Evolutionary conservation across 2,797 vertebrate genomes (phyloP), one percentile per base, ranked within the genome.

Genomic region (Schizothorax lantsangensis): DNA sequence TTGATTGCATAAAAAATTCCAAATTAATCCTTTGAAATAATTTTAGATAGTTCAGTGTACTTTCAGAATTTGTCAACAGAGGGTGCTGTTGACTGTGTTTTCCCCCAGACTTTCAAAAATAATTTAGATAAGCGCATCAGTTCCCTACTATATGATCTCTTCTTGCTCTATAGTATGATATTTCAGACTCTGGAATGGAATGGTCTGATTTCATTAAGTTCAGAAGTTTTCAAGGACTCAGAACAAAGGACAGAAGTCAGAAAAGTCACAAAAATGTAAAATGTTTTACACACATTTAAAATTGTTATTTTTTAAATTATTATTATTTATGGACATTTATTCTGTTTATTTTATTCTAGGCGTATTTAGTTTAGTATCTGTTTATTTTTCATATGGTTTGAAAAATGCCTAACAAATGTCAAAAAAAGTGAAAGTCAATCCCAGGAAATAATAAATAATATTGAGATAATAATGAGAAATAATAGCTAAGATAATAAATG

Each of bases 11-110:
- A 6, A 75, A 7, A 66, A 33, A 49, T 52, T 57, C 15, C 5
- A 72, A 38, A 71, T 33, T 0, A 30, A 33, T 47, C 7, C 38
- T 14, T 57, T 40, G 79, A 57, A 82, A 83, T 59, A 15, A 21
- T 26, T n/a, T 26, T 66, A 59, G n/a, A 62, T 79, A 19, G 52
- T 79, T 79, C 23, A 43, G 81, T 79, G 75, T 64, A 19, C 23
- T 66, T 78, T 68, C 10, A 21, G 23, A 68, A 26, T 23, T 73
- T n/a, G 12, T 47, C 52, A 81, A n/a, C 38, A 73, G 87, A 75
- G 73, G 87, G 84, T 68, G 45, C 66, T 88, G 73, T 85, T 86
- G 73, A 14, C 33, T 47, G 0, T 75, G 43, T 85, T 82, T 78
- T 23, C 11, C 6, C 33, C 23, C 11, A n/a, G 33, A 82, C 23